Evolutionary conservation across 2,888 invertebrate genomes (phyloP), one percentile per base, ranked within the genome.

Genomic region (Girardia tigrina): DNA sequence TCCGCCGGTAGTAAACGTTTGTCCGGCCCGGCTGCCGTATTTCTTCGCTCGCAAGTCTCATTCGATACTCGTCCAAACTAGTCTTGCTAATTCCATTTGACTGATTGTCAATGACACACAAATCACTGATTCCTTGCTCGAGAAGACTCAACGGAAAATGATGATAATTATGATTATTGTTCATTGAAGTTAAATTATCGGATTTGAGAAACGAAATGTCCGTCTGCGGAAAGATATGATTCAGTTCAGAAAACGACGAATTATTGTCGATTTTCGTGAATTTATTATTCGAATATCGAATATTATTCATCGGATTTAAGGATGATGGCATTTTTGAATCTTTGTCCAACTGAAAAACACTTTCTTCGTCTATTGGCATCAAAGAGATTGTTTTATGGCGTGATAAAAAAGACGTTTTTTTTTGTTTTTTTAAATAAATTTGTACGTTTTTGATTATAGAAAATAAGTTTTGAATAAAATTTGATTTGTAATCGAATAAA

Each of bases 61-160:
- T 56, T 56, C 56, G 4, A 16, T 56, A 56, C 4, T 56, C 56
- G 23, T 56, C 56, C n/a, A 56, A 16, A 8, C 4, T 16, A 12
- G 20, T n/a, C 56, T 23, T 23, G 23, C 23, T 56, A 12, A 2
- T 4, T 6, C 56, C n/a, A 56, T 4, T 56, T n/a, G 4, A 20
- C 4, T 4, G 56, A n/a, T n/a, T 56, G n/a, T n/a, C n/a, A 20
- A 56, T 4, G n/a, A 6, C 23, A n/a, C 56, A 56, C 56, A 56
- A 56, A 56, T 56, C 56, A 56, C n/a, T 56, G 20, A 56, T 56
- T 56, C 56, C 56, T 56, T 56, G 56, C n/a, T 56, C 56, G n/a
- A 56, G n/a, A 2, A 56, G n/a, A 56, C 56, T 56, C n/a, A 56
- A 8, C n/a, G 56, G 23, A n/a, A n/a, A n/a, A n/a, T n/a, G n/a